Conservation (phyloP, 2,113 vertebrate species). For the Peromyscus leucopus region DNA sequence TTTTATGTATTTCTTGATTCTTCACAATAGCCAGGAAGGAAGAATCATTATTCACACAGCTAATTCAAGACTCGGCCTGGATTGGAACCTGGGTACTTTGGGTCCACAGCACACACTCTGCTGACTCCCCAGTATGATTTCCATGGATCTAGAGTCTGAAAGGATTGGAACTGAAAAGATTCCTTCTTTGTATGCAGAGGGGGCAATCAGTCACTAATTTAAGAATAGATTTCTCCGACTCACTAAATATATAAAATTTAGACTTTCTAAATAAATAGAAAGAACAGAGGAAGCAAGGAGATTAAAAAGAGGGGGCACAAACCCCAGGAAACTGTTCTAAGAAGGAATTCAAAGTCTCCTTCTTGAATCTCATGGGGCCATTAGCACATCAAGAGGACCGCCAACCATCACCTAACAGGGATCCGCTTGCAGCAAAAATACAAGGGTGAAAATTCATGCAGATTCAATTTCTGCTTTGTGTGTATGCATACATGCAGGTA, state of each 20-base stretch:
- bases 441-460: neutral
- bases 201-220: neutral
- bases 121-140: neutral
- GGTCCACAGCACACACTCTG: neutral
- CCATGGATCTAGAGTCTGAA: neutral
- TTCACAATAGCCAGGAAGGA: neutral
- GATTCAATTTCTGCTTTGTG: neutral
- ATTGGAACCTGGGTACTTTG: conserved; percentile 13
- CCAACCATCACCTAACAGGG: neutral
- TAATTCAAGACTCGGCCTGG: neutral
- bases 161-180: neutral
- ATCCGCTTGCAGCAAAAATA: neutral
- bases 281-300: neutral
- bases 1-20: conserved; percentile 27
- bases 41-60: neutral
- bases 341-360: neutral
- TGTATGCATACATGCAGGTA: neutral
- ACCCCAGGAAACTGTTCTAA: neutral
- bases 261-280: neutral
- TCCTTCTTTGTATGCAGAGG: neutral
- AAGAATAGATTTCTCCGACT: too few relatives aligned
- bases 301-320: neutral
- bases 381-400: neutral
- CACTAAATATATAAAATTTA: neutral
- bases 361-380: neutral